These are phyloP conservation scores for Ciconia nigra DNA, from an alignment of 2,797 vertebrate species.

Conservation along the genomic window DNA sequence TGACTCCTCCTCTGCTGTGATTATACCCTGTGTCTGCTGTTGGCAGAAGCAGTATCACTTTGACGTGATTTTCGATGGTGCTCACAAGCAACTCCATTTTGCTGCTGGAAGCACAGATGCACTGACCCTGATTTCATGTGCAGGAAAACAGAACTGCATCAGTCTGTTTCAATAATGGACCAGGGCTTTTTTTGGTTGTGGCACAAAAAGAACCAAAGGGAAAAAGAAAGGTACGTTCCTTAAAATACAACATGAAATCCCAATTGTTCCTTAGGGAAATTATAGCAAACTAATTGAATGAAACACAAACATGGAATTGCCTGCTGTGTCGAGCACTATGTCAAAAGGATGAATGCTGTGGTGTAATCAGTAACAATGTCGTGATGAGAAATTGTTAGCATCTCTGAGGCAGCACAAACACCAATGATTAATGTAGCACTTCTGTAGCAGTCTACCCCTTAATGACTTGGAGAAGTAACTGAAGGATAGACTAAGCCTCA, in stretches of 20 bases:
- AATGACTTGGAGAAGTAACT: not conserved
- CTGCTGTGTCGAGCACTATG: not conserved
- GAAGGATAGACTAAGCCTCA: not conserved
- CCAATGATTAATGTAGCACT: not conserved
- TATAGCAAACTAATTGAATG: constrained; percentile 13
- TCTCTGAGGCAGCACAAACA: not conserved
- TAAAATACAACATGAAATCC: not conserved
- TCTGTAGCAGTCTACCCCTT: not conserved
- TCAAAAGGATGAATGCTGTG: constrained; percentile 10
- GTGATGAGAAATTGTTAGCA: not conserved
- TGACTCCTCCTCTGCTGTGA: not conserved
- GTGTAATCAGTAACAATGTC: not conserved
- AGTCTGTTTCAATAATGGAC: not conserved
- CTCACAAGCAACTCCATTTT: not conserved
- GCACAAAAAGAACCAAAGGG: not conserved
- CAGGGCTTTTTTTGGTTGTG: fast-evolving
- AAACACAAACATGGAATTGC: not conserved
- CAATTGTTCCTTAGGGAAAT: constrained; percentile 12
- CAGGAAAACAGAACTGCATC: not conserved
- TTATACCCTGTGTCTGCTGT: not conserved
- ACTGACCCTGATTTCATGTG: not conserved
- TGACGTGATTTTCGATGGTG: not conserved
- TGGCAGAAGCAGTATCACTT: not conserved
- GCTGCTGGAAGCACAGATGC: not conserved
- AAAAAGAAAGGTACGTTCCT: not conserved